Percentiles rank a stretch among this genome's conserved stretches.
Conservation (phyloP, 30 jellyfish, hydroid and myxozoan genomes). For the Sanderia malayensis region DNA sequence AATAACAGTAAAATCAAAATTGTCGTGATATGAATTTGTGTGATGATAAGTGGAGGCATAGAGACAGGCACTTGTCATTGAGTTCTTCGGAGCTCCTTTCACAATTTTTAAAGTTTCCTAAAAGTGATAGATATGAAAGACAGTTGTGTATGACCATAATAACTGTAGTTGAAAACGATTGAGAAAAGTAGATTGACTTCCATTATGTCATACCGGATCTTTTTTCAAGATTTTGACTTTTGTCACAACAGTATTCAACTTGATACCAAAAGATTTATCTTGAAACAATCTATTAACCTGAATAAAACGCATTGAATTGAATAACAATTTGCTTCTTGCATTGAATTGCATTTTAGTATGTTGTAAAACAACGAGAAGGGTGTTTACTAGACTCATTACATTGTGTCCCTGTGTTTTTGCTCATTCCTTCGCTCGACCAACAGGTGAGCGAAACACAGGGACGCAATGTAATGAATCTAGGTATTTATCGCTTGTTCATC, state of each 20-base stretch:
- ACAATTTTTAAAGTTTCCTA: slow-evolving; percentile 32
- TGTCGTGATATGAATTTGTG: slow-evolving; percentile 29
- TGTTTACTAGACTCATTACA: too few species aligned
- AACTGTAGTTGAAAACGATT: too few species aligned
- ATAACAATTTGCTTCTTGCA: background rate
- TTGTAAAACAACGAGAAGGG: too few species aligned
- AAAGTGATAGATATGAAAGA: too few species aligned
- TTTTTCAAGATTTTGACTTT: slow-evolving; percentile 48
- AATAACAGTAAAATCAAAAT: slow-evolving; percentile 78
- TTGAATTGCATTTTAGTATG: background rate
- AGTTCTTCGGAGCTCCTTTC: slow-evolving; percentile 35
- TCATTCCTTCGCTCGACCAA: too few species aligned
- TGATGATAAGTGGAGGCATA: slow-evolving; percentile 39
- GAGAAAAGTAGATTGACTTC: too few species aligned
- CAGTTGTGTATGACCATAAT: too few species aligned
- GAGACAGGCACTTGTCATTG: slow-evolving; percentile 57
- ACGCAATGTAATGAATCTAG: too few species aligned
- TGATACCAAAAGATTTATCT: slow-evolving; percentile 54
- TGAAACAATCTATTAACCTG: slow-evolving; percentile 62
- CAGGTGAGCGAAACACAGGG: too few species aligned
- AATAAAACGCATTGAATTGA: too few species aligned
- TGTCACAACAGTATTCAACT: slow-evolving; percentile 51
- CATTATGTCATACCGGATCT: slow-evolving; percentile 49
- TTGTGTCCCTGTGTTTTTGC: too few species aligned
- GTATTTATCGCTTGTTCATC: too few species aligned